These are phyloP conservation scores for Gymnothorax javanicus DNA, from an alignment of 2,797 vertebrate species.

Conservation along the genomic window DNA sequence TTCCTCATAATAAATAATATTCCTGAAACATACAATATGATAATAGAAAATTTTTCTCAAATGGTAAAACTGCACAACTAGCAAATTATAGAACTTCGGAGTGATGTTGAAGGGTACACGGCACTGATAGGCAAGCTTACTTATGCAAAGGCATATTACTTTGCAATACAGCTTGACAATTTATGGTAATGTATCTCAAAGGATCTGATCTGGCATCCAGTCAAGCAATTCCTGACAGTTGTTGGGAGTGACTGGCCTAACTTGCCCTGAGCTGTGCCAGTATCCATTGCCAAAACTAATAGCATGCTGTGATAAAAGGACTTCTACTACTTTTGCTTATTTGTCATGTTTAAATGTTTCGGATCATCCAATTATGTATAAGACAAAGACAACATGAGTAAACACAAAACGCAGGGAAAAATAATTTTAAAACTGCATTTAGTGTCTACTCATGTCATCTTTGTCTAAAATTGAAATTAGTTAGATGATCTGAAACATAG, in stretches of 20 bases:
- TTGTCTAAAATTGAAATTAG: too few relatives aligned
- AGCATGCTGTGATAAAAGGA: too few relatives aligned
- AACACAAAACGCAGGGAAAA: too few relatives aligned
- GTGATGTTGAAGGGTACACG: background rate
- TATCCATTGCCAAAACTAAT: background rate
- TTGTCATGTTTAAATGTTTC: too few relatives aligned
- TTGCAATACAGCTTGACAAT: background rate
- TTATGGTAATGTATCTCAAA: background rate
- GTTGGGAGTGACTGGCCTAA: background rate
- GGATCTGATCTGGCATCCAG: background rate
- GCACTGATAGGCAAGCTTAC: background rate
- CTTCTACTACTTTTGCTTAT: too few relatives aligned
- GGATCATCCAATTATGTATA: too few relatives aligned
- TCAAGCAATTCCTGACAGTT: background rate
- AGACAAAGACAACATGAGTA: too few relatives aligned
- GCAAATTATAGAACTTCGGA: background rate
- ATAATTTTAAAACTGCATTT: too few relatives aligned
- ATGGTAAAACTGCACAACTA: background rate
- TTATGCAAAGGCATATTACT: background rate
- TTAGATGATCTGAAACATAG: too few relatives aligned
- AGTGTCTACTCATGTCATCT: too few relatives aligned
- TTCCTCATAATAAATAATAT: background rate
- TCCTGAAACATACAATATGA: background rate
- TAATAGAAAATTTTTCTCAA: background rate
- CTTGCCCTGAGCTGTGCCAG: background rate